phyloP scores from a whole-genome alignment of 2,113 vertebrate genomes.

The Silurus asotus region DNA sequence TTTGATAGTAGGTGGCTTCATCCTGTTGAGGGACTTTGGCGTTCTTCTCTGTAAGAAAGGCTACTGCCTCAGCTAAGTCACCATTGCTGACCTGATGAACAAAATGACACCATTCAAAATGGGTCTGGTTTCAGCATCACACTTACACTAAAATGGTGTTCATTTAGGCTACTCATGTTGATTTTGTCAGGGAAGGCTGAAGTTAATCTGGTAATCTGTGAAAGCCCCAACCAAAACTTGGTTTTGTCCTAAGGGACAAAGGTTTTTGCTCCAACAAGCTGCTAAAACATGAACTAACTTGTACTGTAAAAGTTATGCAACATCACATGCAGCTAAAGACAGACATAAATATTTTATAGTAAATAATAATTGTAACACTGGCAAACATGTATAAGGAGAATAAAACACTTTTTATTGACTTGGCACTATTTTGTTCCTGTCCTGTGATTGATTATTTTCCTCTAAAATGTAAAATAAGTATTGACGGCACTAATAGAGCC shows the following conservation, averaged over 20 bases:
- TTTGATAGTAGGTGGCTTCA: conserved; percentile 91
- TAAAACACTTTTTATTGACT: not conserved
- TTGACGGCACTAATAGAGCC: too few relatives aligned
- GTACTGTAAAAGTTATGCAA: not conserved
- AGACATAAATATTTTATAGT: not conserved
- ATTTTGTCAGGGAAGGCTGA: not conserved
- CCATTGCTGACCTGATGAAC: conserved; percentile 88
- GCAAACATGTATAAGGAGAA: not conserved
- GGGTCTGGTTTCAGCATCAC: not conserved
- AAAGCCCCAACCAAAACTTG: not conserved
- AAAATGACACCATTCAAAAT: not conserved
- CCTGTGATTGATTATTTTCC: not conserved
- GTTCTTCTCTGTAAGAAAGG: conserved; percentile 93
- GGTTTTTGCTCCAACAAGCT: not conserved
- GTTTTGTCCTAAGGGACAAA: not conserved
- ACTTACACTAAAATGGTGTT: not conserved
- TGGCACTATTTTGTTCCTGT: too few relatives aligned
- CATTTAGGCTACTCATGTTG: not conserved
- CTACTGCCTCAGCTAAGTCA: conserved; percentile 90
- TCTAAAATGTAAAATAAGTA: not conserved
- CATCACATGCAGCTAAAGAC: not conserved
- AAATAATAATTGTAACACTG: not conserved
- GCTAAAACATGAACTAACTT: not conserved
- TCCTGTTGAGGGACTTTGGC: conserved; percentile 91
- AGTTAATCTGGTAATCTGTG: not conserved